Base-by-base conservation (phyloP, 2,113 vertebrate species). In the Ciconia boyciana region DNA sequence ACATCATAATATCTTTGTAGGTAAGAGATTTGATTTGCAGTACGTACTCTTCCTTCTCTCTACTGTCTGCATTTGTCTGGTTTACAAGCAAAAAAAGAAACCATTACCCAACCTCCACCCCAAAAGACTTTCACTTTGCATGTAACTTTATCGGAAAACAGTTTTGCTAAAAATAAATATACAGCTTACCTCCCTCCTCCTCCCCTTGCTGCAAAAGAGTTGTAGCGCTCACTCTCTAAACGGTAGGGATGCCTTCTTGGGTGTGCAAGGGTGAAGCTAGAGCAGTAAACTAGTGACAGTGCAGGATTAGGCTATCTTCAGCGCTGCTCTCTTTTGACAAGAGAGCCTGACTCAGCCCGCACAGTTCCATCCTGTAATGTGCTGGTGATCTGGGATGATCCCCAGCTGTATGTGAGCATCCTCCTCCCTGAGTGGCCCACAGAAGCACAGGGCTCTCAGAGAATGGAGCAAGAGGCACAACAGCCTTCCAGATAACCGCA, bases 1-100 rank as follows among this genome's bases (percentile, higher is more conserved):
- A 98, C 98, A 97, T 97, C 97, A 98, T 97, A 97, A 98, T 98
- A 97, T 98, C 97, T 98, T 96, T 95, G 97, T 97, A 96, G 96
- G 97, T 84, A 91, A 96, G 95, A 96, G 89, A 95, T 95, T 92
- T 96, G 95, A 96, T 97, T 96, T 95, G 87, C 90, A 93, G 89
- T 90, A 94, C 71, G n/a, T 83, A 79, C 55, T 89, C 82, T 90
- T 90, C 89, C 70, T 87, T 92, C 84, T 88, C 89, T 80, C 76
- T 87, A 62, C 94, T 91, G 70, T 87, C 89, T 96, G 51, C 64
- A 41, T 90, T 78, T 78, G 72, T 57, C 66, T 83, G 62, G 64
- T 75, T 92, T 88, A 92, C 78, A 92, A 91, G 94, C 66, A 62
- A 91, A 87, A 39, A 57, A 32, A 34, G 0, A 58, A 88, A 76